Percentiles rank a stretch among this genome's conserved stretches.
phyloP scores from a whole-genome alignment of 2,113 vertebrate species.

The Morone chrysops region DNA sequence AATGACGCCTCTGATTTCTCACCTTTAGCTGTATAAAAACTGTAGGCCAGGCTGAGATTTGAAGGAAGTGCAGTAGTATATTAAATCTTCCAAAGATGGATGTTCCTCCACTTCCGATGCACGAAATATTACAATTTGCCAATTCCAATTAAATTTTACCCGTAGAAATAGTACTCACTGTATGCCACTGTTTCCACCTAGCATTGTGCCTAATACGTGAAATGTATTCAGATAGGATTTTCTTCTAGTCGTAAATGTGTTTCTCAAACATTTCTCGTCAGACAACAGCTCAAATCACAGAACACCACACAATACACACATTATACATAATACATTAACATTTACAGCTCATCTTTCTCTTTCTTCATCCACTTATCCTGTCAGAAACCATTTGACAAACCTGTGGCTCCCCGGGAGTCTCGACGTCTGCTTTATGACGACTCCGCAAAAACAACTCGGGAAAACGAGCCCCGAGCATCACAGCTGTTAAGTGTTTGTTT shows the following conservation, averaged over 20 bases:
- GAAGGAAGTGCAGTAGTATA: no score
- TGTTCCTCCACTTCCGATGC: not conserved
- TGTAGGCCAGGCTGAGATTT: no score
- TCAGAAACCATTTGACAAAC: not conserved
- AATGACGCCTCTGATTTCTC: no score
- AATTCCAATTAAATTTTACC: not conserved
- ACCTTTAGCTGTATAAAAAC: no score
- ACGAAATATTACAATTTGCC: not conserved
- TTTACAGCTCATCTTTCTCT: not conserved
- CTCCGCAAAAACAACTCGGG: constrained; percentile 9
- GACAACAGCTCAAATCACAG: not conserved
- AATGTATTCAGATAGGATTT: constrained; percentile 11
- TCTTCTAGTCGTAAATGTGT: not conserved
- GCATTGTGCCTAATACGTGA: not conserved
- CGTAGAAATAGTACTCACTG: not conserved
- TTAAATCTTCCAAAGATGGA: no score
- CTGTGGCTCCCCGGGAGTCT: not conserved
- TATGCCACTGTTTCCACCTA: not conserved
- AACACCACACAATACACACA: not conserved
- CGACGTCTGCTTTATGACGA: not conserved
- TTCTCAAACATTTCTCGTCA: not conserved
- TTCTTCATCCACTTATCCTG: constrained; percentile 11
- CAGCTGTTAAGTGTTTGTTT: constrained; percentile 32
- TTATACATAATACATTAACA: not conserved
- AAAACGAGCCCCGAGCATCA: constrained; percentile 2